Base-by-base conservation (phyloP, 2,888 invertebrate genomes). In the Sminthurides aquaticus region DNA sequence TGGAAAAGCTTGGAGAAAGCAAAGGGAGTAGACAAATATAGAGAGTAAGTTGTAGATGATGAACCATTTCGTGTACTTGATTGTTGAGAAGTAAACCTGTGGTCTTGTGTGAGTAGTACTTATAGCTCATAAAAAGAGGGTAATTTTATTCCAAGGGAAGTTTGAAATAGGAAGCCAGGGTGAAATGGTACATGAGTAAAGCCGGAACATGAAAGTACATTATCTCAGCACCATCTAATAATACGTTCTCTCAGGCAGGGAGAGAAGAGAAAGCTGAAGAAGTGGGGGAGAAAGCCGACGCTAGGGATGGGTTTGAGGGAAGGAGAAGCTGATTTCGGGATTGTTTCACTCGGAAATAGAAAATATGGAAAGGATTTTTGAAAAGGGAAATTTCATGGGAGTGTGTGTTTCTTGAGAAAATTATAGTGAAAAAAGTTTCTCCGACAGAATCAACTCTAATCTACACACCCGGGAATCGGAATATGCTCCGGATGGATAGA, bases 151-250 rank as follows among this genome's bases (percentile, higher is more conserved):
- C n/a, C n/a, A n/a, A n/a, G n/a, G n/a, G n/a, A n/a, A n/a, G n/a
- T n/a, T n/a, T n/a, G n/a, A n/a, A n/a, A n/a, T n/a, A n/a, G n/a
- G n/a, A n/a, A n/a, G n/a, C n/a, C n/a, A n/a, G n/a, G n/a, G n/a
- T n/a, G n/a, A n/a, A n/a, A n/a, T n/a, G n/a, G n/a, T n/a, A n/a
- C n/a, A n/a, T n/a, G n/a, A n/a, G n/a, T 52, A 52, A 18, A 22
- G 20, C 5, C 52, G 52, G 18, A 18, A 52, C 52, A 52, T 52
- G 52, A 52, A 52, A 52, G 43, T 15, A 20, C 20, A 52, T 52
- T 52, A 52, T 52, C 52, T 52, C 52, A 22, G 52, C 52, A 52
- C 52, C 20, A 52, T 52, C 52, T 52, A 52, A 52, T 52, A 52
- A 52, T 22, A 52, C 20, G 52, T 20, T 20, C 11, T 52, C 3